Base-by-base conservation (phyloP, 2,113 vertebrate species). In the Sterna hirundo region DNA sequence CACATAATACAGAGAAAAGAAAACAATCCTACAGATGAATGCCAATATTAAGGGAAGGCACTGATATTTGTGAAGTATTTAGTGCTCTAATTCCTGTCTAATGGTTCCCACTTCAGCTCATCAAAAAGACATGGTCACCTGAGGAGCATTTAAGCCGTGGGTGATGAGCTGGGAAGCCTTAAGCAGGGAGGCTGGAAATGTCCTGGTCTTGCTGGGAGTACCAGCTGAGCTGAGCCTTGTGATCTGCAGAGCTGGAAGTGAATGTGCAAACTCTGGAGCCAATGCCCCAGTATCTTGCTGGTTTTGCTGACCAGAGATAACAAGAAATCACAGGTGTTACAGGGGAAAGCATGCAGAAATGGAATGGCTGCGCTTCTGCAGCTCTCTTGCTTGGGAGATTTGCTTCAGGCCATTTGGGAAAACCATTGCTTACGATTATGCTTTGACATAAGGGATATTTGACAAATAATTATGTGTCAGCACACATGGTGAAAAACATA, bases 281-380 rank as follows among this genome's bases (percentile, higher is more conserved):
- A 8, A 10, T 0, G 10, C 36, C 30, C 30, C 23, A 0, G 1
- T n/a, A 8, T 51, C 0, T 2, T 18, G 16, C 61, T 74, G 66
- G 27, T 34, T 68, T 60, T 62, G 49, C 60, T 72, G 72, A 42
- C 21, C 19, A 42, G 70, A 51, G 42, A 16, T 30, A 47, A 46
- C 15, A 51, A 68, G 54, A 36, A 69, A n/a, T 58, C 65, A 7
- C 54, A 42, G 34, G 15, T 79, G 23, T 46, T 52, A 6, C 16
- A 18, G 13, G 38, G 55, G 14, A 52, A 42, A 65, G 21, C 27
- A 55, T 26, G 38, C 66, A 75, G 90, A 29, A 75, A 13, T 0
- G 1, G 70, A 68, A 49, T 36, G 36, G 47, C 16, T 15, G 5
- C 0, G 0, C 36, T 60, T 55, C 11, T 87, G 62, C 74, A 81